These are phyloP conservation scores for Melanchra persicariae DNA, from an alignment of 2,888 invertebrate species.

Conservation along the genomic window DNA sequence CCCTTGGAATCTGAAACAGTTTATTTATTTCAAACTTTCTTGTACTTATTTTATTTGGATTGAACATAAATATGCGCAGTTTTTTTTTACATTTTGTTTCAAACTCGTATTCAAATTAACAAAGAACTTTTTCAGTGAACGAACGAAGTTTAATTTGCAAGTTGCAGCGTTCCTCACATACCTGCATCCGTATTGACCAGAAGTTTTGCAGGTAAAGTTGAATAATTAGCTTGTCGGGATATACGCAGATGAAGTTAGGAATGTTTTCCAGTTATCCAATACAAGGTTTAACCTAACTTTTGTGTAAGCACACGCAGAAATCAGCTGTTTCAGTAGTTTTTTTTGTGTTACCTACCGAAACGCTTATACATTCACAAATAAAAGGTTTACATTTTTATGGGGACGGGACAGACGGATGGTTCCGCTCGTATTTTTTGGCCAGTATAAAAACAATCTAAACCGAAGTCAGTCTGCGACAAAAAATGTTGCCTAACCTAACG, in stretches of 20 bases:
- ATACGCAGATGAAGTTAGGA: slow-evolving; percentile 16
- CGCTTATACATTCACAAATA: slow-evolving; percentile 26
- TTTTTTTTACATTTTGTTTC: slow-evolving; percentile 23
- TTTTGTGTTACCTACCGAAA: background rate
- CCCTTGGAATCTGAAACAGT: slow-evolving; percentile 14
- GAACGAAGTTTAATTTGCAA: slow-evolving; percentile 52
- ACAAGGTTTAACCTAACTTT: background rate
- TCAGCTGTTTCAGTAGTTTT: background rate
- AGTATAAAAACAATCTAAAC: slow-evolving; percentile 51
- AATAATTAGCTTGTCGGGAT: slow-evolving; percentile 49
- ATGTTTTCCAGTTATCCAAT: slow-evolving; percentile 24
- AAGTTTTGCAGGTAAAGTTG: slow-evolving; percentile 54
- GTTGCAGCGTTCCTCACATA: slow-evolving; percentile 10
- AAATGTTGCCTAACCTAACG: slow-evolving; percentile 55
- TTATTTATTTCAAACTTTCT: slow-evolving; percentile 8
- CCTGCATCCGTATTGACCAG: slow-evolving; percentile 10
- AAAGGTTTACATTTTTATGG: slow-evolving; percentile 45
- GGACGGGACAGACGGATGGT: slow-evolving; percentile 21
- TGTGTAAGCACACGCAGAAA: background rate
- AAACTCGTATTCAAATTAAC: slow-evolving; percentile 43
- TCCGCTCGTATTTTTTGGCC: slow-evolving; percentile 37
- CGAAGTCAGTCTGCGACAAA: slow-evolving; percentile 36
- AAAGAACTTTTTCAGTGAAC: slow-evolving; percentile 45
- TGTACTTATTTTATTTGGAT: slow-evolving; percentile 15
- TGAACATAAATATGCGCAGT: slow-evolving; percentile 14